Evolutionary conservation across 2,888 invertebrate genomes (phyloP), one percentile per base, ranked within the genome.

Genomic region (Lasioglossum figueresi): DNA sequence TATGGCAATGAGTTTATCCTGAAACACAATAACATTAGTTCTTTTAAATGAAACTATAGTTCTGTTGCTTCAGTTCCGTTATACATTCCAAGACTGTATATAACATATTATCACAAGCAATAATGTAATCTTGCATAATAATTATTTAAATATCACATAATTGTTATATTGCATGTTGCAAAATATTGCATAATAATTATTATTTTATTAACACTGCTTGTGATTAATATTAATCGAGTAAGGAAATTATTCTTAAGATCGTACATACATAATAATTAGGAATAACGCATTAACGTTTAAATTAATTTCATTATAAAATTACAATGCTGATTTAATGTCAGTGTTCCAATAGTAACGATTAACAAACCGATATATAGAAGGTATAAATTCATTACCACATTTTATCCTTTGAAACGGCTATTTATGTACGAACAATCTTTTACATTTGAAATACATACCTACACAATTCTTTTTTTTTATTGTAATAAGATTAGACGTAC

Each of bases 401-500:
- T 76, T 76, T 40, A n/a, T 19, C 40, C 43, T 37, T 14, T 76
- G 34, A 76, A 31, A 71, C 27, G 12, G 16, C 31, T 48, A 82
- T 40, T 80, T 31, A 63, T n/a, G 19, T 56, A 12, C 23, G 43
- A 52, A 76, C 43, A 76, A 27, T 72, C 71, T 10, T 34, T 68
- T 59, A 34, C 19, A 71, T 40, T 52, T 76, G 14, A 8, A 48
- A 68, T 73, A 19, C n/a, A 56, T 73, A 19, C 14, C 48, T 48
- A 31, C 56, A 37, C 56, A 40, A 19, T 27, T 52, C 34, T 72
- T 66, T 27, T 52, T 66, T 72, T 66, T 43, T n/a, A 23, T 27
- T 31, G 40, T 19, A 77, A 56, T 84, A 83, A 83, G 73, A 68
- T 72, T 77, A 77, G 68, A 77, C 40, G 31, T 83, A 83, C 77